phyloP scores from a whole-genome alignment of 2,797 vertebrate genomes.

The Squalus acanthias region DNA sequence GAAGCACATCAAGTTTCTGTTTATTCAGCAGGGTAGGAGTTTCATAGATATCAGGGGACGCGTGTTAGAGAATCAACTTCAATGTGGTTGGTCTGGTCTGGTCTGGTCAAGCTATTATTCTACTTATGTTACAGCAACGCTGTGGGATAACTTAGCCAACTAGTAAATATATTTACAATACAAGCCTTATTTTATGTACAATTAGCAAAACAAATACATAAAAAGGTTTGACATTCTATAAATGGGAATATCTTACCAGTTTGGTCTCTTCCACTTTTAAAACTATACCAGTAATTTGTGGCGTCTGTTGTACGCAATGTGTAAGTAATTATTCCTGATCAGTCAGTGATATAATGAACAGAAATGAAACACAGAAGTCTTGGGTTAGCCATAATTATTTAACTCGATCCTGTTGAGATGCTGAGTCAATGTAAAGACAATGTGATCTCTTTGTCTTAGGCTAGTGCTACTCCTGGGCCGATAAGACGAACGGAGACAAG shows the following conservation, averaged over 20 bases:
- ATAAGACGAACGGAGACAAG: no score
- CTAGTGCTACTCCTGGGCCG: not conserved
- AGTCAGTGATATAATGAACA: not conserved
- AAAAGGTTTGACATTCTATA: not conserved
- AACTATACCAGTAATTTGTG: not conserved
- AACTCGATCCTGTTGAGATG: not conserved
- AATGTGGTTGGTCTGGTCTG: not conserved
- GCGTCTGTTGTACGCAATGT: not conserved
- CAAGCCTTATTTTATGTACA: not conserved
- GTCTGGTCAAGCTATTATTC: not conserved
- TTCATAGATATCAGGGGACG: not conserved
- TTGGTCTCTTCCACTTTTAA: not conserved
- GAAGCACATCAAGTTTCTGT: not conserved
- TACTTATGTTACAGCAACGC: not conserved
- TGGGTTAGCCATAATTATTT: not conserved
- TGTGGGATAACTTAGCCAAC: not conserved
- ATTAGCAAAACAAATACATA: not conserved
- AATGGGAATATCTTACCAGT: not conserved
- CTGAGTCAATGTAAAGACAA: not conserved
- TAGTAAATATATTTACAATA: not conserved
- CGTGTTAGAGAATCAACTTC: not conserved
- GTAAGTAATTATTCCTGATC: not conserved
- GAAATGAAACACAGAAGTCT: not conserved
- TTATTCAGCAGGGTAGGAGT: not conserved
- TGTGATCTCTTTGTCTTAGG: not conserved